Percentiles rank a stretch among this genome's conserved stretches.
Evolutionary conservation across 2,113 vertebrate genomes (phyloP).

Genomic region (Ptyas mucosa): DNA sequence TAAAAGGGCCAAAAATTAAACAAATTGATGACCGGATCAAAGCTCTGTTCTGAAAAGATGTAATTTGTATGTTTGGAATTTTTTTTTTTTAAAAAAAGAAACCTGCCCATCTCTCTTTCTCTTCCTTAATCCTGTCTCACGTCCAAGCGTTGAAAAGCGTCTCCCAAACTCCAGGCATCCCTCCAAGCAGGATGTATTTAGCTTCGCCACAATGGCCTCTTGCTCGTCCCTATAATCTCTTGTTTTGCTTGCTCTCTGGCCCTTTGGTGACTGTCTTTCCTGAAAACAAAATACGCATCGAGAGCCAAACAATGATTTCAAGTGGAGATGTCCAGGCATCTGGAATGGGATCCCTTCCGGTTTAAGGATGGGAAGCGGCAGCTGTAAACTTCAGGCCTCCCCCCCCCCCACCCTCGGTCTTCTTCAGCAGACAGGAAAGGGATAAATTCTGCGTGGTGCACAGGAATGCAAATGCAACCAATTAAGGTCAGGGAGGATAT

Average conservation of each 20-base stretch:
- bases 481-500: background rate
- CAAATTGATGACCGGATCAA: too few relatives aligned
- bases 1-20: too few relatives aligned
- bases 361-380: background rate
- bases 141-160: background rate
- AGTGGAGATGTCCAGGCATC: background rate
- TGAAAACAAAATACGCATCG: background rate
- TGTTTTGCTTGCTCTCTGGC: background rate
- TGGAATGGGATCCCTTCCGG: background rate
- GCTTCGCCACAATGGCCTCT: background rate
- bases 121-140: background rate
- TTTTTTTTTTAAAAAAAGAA: too few relatives aligned
- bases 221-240: background rate
- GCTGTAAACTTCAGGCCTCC: background rate
- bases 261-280: slow-evolving; percentile 4
- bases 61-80: too few relatives aligned
- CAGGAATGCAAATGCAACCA: background rate
- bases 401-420: too few relatives aligned
- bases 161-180: background rate
- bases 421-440: background rate
- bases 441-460: background rate
- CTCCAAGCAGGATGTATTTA: background rate
- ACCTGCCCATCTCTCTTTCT: background rate
- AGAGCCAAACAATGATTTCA: background rate
- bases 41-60: too few relatives aligned